These are phyloP conservation scores for Rhabdornis inornatus DNA, from an alignment of 2,113 vertebrate genomes.

Conservation along the genomic window DNA sequence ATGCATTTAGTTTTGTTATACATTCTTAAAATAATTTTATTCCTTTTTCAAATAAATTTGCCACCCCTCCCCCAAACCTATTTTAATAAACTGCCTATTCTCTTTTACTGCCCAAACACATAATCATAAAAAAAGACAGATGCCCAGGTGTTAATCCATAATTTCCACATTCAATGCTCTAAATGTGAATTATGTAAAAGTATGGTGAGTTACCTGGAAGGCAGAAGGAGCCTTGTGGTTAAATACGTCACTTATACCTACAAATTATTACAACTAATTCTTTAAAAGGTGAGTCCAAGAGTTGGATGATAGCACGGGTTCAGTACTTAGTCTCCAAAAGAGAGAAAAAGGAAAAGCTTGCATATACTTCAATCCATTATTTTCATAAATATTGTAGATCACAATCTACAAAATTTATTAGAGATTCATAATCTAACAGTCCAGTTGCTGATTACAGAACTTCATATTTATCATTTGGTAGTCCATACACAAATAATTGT, in stretches of 20 bases:
- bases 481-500: neutral
- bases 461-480: neutral
- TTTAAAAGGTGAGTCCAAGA: neutral
- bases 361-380: neutral
- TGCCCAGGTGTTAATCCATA: rapidly evolving
- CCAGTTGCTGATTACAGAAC: neutral
- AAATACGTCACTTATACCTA: neutral
- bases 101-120: neutral
- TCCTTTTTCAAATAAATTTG: neutral
- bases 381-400: neutral
- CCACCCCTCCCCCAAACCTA: neutral
- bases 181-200: neutral
- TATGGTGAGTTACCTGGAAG: neutral
- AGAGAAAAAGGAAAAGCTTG: neutral
- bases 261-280: neutral
- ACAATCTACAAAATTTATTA: neutral
- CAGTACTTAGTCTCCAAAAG: neutral
- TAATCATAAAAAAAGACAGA: neutral
- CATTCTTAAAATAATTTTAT: neutral
- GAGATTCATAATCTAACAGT: neutral
- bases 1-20: neutral
- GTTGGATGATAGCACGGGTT: neutral
- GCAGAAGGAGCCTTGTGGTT: neutral
- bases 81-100: neutral
- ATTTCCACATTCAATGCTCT: neutral